Percentiles rank a stretch among this genome's conserved stretches.
Conservation (phyloP, 2,797 vertebrate species). For the Pachyuromys duprasi region DNA sequence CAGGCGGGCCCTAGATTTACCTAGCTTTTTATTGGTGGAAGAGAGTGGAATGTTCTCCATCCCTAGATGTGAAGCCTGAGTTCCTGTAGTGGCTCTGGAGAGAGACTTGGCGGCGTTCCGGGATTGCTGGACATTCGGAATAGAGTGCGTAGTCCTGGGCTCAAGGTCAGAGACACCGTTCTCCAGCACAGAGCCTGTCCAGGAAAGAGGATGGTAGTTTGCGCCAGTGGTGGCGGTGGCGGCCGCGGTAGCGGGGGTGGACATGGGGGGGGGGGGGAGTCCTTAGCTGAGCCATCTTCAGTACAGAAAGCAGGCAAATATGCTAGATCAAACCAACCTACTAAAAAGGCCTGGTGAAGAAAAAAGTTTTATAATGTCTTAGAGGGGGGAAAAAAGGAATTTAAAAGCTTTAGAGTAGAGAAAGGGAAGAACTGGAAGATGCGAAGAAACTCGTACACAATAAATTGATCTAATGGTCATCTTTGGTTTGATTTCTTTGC, state of each 20-base stretch:
- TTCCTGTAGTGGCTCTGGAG: constrained; percentile 70
- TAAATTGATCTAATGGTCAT: neutral
- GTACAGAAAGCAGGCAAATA: constrained; percentile 12
- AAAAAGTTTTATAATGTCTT: constrained; percentile 37
- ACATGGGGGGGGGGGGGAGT: neutral
- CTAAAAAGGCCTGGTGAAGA: constrained; percentile 1
- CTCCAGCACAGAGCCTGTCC: constrained; percentile 80
- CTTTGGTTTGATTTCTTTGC: neutral
- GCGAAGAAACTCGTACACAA: neutral
- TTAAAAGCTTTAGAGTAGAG: constrained; percentile 22
- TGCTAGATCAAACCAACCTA: constrained; percentile 28
- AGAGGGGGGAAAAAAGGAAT: neutral
- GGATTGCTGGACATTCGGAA: constrained; percentile 80
- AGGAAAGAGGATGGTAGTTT: constrained; percentile 71
- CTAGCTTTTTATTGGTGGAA: constrained; percentile 86
- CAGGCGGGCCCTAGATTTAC: constrained; percentile 78
- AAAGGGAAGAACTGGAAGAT: constrained; percentile 33
- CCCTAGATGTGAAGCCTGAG: constrained; percentile 72
- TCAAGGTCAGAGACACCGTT: constrained; percentile 84
- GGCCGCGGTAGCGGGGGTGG: no score
- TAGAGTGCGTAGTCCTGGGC: constrained; percentile 76
- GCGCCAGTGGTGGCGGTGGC: no score
- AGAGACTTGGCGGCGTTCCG: constrained; percentile 81
- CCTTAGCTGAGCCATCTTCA: constrained; percentile 26
- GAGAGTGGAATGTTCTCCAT: constrained; percentile 81